Conservation (phyloP, 2,888 invertebrate genomes). For the Leucoptera coffeella region DNA sequence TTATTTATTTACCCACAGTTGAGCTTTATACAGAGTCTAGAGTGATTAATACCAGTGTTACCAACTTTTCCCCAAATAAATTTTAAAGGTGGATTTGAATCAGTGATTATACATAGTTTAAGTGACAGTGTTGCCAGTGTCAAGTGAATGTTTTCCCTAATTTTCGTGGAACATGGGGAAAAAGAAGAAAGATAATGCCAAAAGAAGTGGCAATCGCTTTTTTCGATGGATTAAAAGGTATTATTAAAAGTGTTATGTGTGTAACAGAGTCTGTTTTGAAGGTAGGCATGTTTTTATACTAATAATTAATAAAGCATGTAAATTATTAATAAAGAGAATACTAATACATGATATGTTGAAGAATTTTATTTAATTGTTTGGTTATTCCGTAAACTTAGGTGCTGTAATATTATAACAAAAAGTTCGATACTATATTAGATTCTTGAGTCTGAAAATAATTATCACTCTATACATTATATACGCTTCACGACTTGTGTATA, state of each 20-base stretch:
- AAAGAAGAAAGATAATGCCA: conserved; percentile 37
- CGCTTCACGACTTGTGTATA: no score
- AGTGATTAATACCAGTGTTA: background rate
- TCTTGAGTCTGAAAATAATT: no score
- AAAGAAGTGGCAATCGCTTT: conserved; percentile 33
- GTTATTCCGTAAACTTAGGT: background rate
- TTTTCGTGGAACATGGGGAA: conserved; percentile 34
- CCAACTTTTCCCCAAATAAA: background rate
- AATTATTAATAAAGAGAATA: background rate
- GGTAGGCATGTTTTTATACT: conserved; percentile 6
- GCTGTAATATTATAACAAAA: background rate
- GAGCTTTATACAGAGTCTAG: no score
- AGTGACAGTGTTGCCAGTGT: conserved; percentile 9
- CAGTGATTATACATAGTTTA: no score
- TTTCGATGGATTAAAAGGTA: conserved; percentile 48
- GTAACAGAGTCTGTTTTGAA: conserved; percentile 1
- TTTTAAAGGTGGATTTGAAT: background rate
- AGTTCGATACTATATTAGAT: no score
- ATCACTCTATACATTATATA: no score
- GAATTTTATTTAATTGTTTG: background rate
- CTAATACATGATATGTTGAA: background rate
- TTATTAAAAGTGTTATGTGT: conserved; percentile 4
- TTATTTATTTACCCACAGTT: no score
- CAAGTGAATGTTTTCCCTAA: conserved; percentile 5
- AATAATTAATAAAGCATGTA: background rate